These are phyloP conservation scores for Proteles cristata DNA, from an alignment of 2,113 vertebrate species.

Conservation along the genomic window DNA sequence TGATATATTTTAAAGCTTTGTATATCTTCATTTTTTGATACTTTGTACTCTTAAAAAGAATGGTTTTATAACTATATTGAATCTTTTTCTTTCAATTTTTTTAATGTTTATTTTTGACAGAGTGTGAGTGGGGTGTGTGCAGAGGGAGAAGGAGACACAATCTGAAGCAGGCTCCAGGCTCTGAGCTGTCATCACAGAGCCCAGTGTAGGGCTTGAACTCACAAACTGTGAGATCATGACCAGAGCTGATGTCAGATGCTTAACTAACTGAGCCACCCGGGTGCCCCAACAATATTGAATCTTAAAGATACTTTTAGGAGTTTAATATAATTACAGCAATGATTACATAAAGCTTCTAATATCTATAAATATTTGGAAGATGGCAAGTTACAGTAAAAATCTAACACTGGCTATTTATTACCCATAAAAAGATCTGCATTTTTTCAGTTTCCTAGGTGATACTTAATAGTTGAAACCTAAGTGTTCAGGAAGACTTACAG, in stretches of 20 bases:
- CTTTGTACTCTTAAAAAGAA: conserved; percentile 17
- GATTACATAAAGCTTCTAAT: not conserved
- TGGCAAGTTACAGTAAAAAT: not conserved
- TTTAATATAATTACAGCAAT: not conserved
- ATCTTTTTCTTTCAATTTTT: not conserved
- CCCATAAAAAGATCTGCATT: not conserved
- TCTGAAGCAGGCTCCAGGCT: too few species aligned
- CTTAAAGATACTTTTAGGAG: not conserved
- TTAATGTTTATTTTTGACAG: too few species aligned
- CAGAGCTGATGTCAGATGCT: too few species aligned
- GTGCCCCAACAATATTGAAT: not conserved
- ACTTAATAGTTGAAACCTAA: not conserved
- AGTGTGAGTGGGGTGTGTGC: too few species aligned
- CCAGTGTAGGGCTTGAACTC: too few species aligned
- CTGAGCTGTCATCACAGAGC: too few species aligned
- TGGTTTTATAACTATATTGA: not conserved
- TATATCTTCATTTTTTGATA: not conserved
- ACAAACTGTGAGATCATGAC: too few species aligned
- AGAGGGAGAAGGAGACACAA: too few species aligned
- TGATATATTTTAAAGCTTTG: not conserved
- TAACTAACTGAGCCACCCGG: too few species aligned
- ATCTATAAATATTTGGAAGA: not conserved
- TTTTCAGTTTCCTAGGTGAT: not conserved
- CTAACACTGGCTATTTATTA: not conserved
- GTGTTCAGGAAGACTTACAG: not conserved